Evolutionary conservation across 2,797 vertebrate species (phyloP), one percentile per base, ranked within the genome.

Genomic region (Mus spretus): DNA sequence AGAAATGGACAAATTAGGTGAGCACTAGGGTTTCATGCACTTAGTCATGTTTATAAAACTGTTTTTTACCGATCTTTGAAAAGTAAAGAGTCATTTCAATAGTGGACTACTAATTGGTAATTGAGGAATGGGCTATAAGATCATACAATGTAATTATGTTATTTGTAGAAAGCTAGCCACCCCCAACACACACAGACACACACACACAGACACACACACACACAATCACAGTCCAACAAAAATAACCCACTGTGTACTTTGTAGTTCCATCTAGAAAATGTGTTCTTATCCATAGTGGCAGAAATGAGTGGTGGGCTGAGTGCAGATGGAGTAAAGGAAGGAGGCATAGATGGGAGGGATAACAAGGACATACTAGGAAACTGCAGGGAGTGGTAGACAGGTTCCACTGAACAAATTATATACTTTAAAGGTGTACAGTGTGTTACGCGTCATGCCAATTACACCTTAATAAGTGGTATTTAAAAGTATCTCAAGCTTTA

Each of bases 41-140:
- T 78, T n/a, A 74, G 19, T 91, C 44, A 84, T 93, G 55, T 87
- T 94, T 77, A 65, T 86, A 67, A 74, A 93, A 53, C 17, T 89
- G 11, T 24, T 84, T 20, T 53, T 31, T 65, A 57, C 17, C 90
- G 2, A 0, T 88, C 40, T 95, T 88, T 88, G 83, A 91, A 86
- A 96, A 85, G 6, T 67, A 75, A 87, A 84, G 22, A 89, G 40
- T 31, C 81, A 24, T 74, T 93, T 83, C 40, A 50, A 24, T 22
- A 84, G 12, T 17, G 20, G 8, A 84, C 83, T 72, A 47, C 53
- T 91, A 72, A 37, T 79, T 28, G 61, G 59, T n/a, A 83, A 17
- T 88, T 65, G 61, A 74, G 70, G 11, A 59, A 55, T 72, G n/a
- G 17, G 24, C 50, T 88, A 24, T 72, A 55, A 47, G 40, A 72